Evolutionary conservation across 2,888 invertebrate species (phyloP), one percentile per base, ranked within the genome.

Genomic region (Drosophila meridionalis): DNA sequence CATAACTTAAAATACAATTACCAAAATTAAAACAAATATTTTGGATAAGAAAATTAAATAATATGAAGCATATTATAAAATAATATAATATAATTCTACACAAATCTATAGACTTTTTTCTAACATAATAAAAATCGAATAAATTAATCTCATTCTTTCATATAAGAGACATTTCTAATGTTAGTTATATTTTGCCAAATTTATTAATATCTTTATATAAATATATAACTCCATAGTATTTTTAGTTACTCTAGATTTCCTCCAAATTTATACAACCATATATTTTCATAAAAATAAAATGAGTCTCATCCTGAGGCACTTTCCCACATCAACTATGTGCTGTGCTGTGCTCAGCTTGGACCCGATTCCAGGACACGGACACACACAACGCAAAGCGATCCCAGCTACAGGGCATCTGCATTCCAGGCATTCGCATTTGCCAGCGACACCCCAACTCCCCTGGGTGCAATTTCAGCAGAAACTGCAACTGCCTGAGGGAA

Each of bases 381-480:
- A 86, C 83, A 80, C 85, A 80, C 85, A 85, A 70, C 83, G 69
- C 73, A 75, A 34, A 58, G 43, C 38, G 72, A 87, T 83, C 87
- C 32, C 40, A 66, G 70, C 57, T 36, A 50, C 57, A 57, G 71
- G 32, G 71, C 50, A 64, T 65, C 61, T 64, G 59, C 62, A 68
- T 62, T 32, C 11, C 30, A 59, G 64, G 56, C 38, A 68, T 59
- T 60, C 28, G 58, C 62, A 30, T 6, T 30, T 30, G 52, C 11
- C 42, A 4, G 7, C 11, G 34, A 34, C 55, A 63, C 60, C 50
- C 64, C 69, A 79, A 69, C 70, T 67, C 85, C 80, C 87, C 74
- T 78, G 90, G 87, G 69, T 73, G 84, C 78, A 71, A 48, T 80
- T 90, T 90, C 90, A 11, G 58, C 48, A 63, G 87, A 86, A 88